Evolutionary conservation across 2,797 vertebrate genomes (phyloP).

Genomic region (Falco berigora): DNA sequence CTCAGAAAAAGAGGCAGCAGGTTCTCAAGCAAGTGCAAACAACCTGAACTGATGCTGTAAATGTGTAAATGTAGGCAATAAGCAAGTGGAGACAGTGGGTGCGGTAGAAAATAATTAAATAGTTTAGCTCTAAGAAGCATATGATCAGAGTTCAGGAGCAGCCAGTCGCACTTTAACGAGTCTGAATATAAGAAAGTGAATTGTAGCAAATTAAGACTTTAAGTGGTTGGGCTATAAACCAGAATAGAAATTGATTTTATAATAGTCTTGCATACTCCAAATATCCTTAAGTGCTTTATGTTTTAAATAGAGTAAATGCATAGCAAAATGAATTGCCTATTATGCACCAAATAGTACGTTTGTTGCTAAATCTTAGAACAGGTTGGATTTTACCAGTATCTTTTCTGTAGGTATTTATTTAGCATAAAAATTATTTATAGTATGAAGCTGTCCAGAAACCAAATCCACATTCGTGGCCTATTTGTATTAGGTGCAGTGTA

Average conservation of each 20-base stretch:
- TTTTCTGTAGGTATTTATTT: not conserved
- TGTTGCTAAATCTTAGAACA: not conserved
- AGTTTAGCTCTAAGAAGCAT: not conserved
- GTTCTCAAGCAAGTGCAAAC: constrained; percentile 17
- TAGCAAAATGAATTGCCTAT: constrained; percentile 45
- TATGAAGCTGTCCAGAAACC: not conserved
- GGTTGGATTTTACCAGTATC: not conserved
- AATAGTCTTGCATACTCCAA: constrained; percentile 36
- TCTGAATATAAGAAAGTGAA: not conserved
- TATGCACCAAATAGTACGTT: not conserved
- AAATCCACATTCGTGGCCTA: not conserved
- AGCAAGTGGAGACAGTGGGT: not conserved
- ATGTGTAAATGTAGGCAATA: not conserved
- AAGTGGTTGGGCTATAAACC: constrained; percentile 50
- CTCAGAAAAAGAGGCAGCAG: not conserved
- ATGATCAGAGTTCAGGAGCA: not conserved
- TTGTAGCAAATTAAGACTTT: constrained; percentile 48
- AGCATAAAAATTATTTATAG: not conserved
- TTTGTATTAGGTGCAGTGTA: not conserved
- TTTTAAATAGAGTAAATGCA: constrained; percentile 46
- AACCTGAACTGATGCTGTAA: not conserved
- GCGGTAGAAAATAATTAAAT: not conserved
- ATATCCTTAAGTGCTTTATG: constrained; percentile 49
- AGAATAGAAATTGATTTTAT: constrained; percentile 62
- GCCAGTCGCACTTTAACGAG: not conserved